These are phyloP conservation scores for Drosophila paranaensis DNA, from an alignment of 2,888 invertebrate species.

Conservation along the genomic window DNA sequence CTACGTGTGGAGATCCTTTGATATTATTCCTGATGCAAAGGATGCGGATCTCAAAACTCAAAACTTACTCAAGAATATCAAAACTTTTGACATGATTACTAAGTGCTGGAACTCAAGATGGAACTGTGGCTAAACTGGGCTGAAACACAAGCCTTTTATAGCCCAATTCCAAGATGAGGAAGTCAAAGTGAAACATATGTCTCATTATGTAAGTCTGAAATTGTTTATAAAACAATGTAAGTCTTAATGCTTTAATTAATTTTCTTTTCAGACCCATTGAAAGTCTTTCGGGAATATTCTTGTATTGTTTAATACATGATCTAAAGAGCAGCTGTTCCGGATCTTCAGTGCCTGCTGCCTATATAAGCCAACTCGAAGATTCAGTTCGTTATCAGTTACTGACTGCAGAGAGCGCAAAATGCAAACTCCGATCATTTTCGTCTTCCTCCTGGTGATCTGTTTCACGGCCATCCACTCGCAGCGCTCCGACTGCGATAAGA, in stretches of 20 bases:
- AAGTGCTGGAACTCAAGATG: not conserved
- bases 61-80: conserved; percentile 54
- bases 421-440: conserved; percentile 29
- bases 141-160: conserved; percentile 33
- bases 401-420: conserved; percentile 22
- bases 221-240: not conserved
- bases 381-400: conserved; percentile 19
- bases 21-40: not conserved
- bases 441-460: conserved; percentile 27
- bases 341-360: conserved; percentile 7
- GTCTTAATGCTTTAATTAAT: not conserved
- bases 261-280: conserved; percentile 1
- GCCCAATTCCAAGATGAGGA: conserved; percentile 8
- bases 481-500: conserved; percentile 20
- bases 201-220: not conserved
- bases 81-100: conserved; percentile 50
- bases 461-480: conserved; percentile 21
- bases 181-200: conserved; percentile 1
- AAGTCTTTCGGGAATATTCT: not conserved
- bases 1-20: conserved; percentile 14
- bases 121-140: conserved; percentile 8
- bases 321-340: conserved; percentile 20
- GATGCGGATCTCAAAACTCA: accelerated
- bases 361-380: conserved; percentile 25
- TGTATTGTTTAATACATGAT: too few species aligned